Conservation (phyloP, 2,888 invertebrate genomes). For the Hetaerina titia region DNA sequence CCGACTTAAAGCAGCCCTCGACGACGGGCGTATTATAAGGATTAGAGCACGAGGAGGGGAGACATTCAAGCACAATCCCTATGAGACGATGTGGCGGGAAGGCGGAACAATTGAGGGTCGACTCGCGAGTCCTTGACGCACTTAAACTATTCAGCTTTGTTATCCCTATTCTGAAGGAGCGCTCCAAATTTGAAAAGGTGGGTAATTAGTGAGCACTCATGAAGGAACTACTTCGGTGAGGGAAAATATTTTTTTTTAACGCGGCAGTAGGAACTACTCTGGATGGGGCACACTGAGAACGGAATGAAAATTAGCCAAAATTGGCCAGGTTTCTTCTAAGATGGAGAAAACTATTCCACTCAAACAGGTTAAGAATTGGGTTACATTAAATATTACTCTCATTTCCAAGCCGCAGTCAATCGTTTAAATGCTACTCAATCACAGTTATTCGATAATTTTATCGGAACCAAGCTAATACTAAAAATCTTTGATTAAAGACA, state of each 20-base stretch:
- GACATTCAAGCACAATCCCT: background rate
- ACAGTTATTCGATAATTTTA: no score
- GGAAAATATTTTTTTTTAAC: background rate
- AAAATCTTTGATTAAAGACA: no score
- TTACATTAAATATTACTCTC: no score
- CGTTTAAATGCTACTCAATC: no score
- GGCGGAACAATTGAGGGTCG: background rate
- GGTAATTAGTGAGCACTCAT: background rate
- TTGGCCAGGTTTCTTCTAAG: no score
- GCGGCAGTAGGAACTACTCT: background rate
- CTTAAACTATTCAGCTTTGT: background rate
- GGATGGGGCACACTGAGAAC: no score
- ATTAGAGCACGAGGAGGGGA: background rate
- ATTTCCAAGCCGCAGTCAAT: no score
- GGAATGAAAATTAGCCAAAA: no score
- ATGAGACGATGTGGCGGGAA: background rate
- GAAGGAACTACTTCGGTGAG: background rate
- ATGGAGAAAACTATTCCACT: no score
- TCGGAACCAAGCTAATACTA: no score
- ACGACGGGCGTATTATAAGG: constrained; percentile 16
- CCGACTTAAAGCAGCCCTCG: background rate
- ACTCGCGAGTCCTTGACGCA: constrained; percentile 10
- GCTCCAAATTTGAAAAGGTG: background rate
- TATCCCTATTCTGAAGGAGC: background rate
- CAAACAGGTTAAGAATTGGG: no score